Conservation (phyloP, 2,888 invertebrate species). For the Pseudococcus longispinus region DNA sequence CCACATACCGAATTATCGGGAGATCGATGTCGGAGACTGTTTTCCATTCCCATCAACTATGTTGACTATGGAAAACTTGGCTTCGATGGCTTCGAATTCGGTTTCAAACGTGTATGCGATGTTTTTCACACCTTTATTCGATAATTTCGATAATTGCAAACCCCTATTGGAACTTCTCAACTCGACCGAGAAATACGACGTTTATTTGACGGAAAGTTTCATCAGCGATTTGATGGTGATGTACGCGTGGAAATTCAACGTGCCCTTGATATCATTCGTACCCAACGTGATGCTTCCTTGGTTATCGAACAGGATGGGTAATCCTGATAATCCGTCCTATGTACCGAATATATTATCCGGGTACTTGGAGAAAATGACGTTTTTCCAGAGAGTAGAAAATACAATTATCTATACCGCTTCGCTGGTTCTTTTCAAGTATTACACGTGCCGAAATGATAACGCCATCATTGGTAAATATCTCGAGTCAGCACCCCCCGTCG, state of each 20-base stretch:
- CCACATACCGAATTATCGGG: background rate
- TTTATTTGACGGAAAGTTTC: constrained; percentile 74
- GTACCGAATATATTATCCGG: constrained; percentile 60
- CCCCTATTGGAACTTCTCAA: background rate
- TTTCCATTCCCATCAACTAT: background rate
- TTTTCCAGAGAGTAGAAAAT: constrained; percentile 20
- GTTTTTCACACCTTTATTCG: background rate
- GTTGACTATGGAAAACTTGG: background rate
- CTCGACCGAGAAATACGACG: constrained; percentile 66
- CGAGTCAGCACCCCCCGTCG: constrained; percentile 60
- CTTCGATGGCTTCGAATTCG: background rate
- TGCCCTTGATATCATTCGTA: constrained; percentile 69
- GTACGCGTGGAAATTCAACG: constrained; percentile 69
- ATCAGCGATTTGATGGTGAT: constrained; percentile 75
- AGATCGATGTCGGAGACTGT: background rate
- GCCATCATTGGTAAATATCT: constrained; percentile 60
- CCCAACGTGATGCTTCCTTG: constrained; percentile 59
- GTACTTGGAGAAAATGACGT: background rate
- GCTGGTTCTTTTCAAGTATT: background rate
- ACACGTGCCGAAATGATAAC: background rate
- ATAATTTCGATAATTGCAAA: background rate
- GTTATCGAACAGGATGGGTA: constrained; percentile 59
- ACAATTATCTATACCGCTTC: background rate
- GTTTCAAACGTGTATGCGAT: background rate
- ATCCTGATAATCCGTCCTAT: constrained; percentile 59